phyloP scores from a whole-genome alignment of 2,888 invertebrate species.

The Petrophora chlorosata region DNA sequence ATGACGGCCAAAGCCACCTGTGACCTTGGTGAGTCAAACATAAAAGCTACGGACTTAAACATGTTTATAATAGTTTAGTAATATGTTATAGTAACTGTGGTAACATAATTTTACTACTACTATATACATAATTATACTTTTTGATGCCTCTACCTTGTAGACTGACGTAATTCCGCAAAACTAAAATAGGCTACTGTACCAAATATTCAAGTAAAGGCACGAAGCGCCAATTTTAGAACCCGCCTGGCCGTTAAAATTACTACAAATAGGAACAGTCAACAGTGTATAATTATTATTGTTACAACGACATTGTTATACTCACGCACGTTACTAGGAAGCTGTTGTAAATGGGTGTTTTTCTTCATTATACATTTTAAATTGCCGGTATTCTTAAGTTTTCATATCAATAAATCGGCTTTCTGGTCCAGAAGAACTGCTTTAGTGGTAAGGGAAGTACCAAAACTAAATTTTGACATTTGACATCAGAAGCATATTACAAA shows the following conservation, averaged over 20 bases:
- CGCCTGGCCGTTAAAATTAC: conserved; percentile 7
- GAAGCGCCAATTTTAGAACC: no score
- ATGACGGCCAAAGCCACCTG: neutral
- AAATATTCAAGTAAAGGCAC: no score
- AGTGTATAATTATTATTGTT: conserved; percentile 13
- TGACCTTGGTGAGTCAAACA: neutral
- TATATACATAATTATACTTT: no score
- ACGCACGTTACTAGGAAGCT: conserved; percentile 20
- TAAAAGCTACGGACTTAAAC: neutral
- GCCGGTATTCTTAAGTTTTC: no score
- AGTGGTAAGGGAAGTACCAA: no score
- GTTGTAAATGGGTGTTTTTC: conserved; percentile 12
- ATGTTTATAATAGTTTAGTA: neutral
- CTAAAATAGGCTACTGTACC: no score
- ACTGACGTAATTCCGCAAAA: no score
- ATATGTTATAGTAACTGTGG: neutral
- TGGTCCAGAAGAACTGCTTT: no score
- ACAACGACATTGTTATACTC: conserved; percentile 14
- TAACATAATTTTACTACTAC: no score
- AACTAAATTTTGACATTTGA: no score
- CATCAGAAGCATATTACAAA: no score
- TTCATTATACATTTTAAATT: conserved; percentile 12
- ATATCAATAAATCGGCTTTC: neutral
- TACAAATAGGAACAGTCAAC: conserved; percentile 21
- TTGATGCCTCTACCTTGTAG: no score